Conservation (phyloP, 2,113 vertebrate species). For the Toxostoma redivivum region DNA sequence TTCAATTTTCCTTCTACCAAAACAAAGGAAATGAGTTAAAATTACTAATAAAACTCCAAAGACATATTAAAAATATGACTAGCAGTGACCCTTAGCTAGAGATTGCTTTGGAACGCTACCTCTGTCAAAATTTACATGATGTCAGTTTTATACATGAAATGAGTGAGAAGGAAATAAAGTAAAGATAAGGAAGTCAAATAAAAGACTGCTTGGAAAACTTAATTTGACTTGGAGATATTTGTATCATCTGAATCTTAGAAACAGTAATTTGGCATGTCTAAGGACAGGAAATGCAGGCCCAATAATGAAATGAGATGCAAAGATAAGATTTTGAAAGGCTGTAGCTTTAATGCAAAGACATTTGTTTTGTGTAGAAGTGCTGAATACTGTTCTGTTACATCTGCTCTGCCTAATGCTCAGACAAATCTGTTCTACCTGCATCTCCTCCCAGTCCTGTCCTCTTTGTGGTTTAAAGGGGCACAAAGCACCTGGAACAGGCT, state of each 20-base stretch:
- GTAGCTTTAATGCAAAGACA: not conserved
- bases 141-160: not conserved
- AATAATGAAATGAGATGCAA: not conserved
- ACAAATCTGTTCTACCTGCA: not conserved
- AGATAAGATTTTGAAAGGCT: not conserved
- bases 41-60: constrained; percentile 11
- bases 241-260: not conserved
- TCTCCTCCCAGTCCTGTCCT: not conserved
- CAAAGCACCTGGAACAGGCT: not conserved
- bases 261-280: not conserved
- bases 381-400: not conserved
- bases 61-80: not conserved
- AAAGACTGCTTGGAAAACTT: constrained; percentile 8
- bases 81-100: not conserved
- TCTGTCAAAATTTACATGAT: not conserved
- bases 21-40: constrained; percentile 25
- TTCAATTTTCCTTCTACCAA: not conserved
- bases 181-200: constrained; percentile 50
- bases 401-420: not conserved
- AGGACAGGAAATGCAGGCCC: not conserved
- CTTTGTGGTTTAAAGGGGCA: not conserved
- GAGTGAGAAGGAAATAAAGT: constrained; percentile 26
- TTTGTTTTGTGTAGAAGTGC: not conserved
- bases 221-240: constrained; percentile 35
- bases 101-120: not conserved